Base-by-base conservation (phyloP, 2,888 invertebrate genomes). In the Parnassius glacialis region DNA sequence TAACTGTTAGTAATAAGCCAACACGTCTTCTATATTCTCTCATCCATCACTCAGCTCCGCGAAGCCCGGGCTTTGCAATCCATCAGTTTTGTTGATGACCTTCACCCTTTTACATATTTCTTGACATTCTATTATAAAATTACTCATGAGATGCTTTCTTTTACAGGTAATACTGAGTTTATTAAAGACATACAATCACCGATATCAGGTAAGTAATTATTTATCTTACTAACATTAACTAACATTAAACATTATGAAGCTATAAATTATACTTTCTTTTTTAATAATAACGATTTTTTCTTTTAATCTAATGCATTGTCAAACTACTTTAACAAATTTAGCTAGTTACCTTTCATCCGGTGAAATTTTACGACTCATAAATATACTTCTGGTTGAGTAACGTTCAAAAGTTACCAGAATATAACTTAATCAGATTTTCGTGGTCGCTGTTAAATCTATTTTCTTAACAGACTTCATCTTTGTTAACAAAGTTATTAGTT, bases 1-100 rank as follows among this genome's bases (percentile, higher is more conserved):
- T 80, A 81, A 77, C 80, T 84, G 79, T 77, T 80, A 78, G 79
- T 87, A 85, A 87, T 88, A 90, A 88, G 87, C 85, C 83, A 84
- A 84, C 86, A 85, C 81, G 84, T 85, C 78, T 81, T 77, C 78
- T 74, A 75, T 75, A 73, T 71, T 67, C 70, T 70, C 74, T 68
- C 81, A 87, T 88, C 85, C 84, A 89, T 90, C 88, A 85, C 78
- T 72, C 68, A 72, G 70, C 74, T 70, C 67, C 72, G 71, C 16
- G 54, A 44, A 75, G 74, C 73, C 75, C 73, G 74, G 80, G 76
- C 78, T 80, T 70, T 70, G 77, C 72, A 74, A 80, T 83, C 80
- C 77, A 79, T 84, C 79, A 81, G 72, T 70, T 69, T 70, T 63
- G 65, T 62, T 68, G 64, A 68, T 68, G 67, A 68, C 68, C 66